Evolutionary conservation across 1,140 invertebrate species (phyloP).

Genomic region (Carposina sasakii): DNA sequence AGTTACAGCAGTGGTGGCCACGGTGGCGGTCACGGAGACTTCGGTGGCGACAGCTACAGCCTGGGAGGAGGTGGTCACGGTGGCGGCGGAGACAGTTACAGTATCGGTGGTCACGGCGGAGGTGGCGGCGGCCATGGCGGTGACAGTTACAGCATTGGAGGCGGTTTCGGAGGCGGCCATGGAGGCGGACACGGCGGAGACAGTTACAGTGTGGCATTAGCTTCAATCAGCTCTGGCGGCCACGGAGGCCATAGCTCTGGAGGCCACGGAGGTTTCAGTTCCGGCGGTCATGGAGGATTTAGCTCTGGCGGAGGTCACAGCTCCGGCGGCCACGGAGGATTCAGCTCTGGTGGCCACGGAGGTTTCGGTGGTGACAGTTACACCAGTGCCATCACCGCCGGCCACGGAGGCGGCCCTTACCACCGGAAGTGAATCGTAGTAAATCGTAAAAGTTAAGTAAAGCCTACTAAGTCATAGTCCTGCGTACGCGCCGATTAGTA

Average conservation of each 20-base stretch:
- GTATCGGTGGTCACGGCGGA: conserved; percentile 9
- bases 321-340: conserved; percentile 18
- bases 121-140: conserved; percentile 19
- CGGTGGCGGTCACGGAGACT: conserved; percentile 11
- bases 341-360: too few species aligned
- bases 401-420: conserved; percentile 60
- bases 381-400: conserved; percentile 45
- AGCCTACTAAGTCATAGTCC: conserved; percentile 59
- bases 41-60: conserved; percentile 20
- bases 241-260: conserved; percentile 23
- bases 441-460: conserved; percentile 12
- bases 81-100: conserved; percentile 15
- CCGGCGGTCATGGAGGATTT: conserved; percentile 23
- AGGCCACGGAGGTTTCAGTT: conserved; percentile 11
- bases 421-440: conserved; percentile 42
- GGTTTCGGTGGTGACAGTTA: conserved; percentile 50
- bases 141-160: conserved; percentile 13
- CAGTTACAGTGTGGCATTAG: conserved; percentile 21
- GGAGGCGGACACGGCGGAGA: conserved; percentile 22
- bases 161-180: conserved; percentile 15
- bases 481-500: conserved; percentile 19
- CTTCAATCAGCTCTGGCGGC: conserved; percentile 15
- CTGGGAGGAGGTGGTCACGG: conserved; percentile 11
- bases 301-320: conserved; percentile 28
- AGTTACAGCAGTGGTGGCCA: conserved; percentile 20